Evolutionary conservation across 1,140 invertebrate species (phyloP).

Genomic region (Leptinotarsa lineolata): DNA sequence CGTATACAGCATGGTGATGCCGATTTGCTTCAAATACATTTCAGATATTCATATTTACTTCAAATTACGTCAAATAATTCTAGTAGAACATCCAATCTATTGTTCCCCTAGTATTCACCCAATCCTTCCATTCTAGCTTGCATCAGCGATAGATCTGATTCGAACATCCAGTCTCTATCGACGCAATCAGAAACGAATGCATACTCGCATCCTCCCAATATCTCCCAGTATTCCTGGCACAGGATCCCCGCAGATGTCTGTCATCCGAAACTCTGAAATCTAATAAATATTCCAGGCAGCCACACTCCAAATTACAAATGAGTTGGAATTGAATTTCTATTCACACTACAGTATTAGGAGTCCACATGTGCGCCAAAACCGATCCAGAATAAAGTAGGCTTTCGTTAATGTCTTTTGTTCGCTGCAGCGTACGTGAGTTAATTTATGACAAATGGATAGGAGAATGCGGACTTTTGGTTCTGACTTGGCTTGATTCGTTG

Average conservation of each 20-base stretch:
- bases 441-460: slow-evolving; percentile 6
- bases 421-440: slow-evolving; percentile 1
- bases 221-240: not conserved
- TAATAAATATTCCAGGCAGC: slow-evolving; percentile 12
- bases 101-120: not conserved
- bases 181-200: not conserved
- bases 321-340: slow-evolving; percentile 3
- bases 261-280: not conserved
- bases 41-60: too few species aligned
- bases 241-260: not conserved
- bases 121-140: not conserved
- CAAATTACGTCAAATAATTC: too few species aligned
- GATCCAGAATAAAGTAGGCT: not conserved
- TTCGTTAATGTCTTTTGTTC: slow-evolving; percentile 7
- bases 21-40: too few species aligned
- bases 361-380: slow-evolving; percentile 12
- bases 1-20: too few species aligned
- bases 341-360: not conserved
- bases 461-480: not conserved
- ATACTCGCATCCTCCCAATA: not conserved
- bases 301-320: slow-evolving; percentile 10
- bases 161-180: not conserved
- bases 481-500: not conserved
- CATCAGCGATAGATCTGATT: not conserved
- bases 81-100: too few species aligned